Percentiles rank a stretch among this genome's conserved stretches.
These are phyloP conservation scores for Dicrurus megarhynchus DNA, from an alignment of 2,113 vertebrate species.

Conservation along the genomic window DNA sequence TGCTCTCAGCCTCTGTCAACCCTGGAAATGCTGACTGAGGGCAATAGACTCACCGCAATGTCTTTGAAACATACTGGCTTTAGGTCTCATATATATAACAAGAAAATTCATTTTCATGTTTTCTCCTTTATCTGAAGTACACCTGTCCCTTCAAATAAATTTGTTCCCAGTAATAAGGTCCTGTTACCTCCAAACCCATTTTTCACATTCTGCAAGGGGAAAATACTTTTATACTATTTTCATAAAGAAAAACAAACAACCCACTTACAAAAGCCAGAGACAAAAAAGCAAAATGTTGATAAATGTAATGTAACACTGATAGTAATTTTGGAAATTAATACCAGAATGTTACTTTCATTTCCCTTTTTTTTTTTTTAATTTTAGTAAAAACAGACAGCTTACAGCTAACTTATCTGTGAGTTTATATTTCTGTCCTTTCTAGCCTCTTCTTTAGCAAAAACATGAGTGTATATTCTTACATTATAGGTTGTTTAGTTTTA, in stretches of 20 bases:
- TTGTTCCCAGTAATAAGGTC: not conserved
- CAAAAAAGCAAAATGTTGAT: not conserved
- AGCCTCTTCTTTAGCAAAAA: not conserved
- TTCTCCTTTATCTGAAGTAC: not conserved
- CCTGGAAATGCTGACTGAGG: not conserved
- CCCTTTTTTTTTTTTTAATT: not conserved
- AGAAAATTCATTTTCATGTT: not conserved
- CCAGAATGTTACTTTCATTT: not conserved
- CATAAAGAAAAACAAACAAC: not conserved
- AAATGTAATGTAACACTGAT: not conserved
- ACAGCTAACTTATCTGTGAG: not conserved
- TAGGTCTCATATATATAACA: not conserved
- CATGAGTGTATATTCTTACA: not conserved
- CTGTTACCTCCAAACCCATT: not conserved
- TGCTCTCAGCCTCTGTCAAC: not conserved
- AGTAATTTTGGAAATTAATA: not conserved
- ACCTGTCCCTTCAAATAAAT: not conserved
- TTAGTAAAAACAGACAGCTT: not conserved
- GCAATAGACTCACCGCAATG: not conserved
- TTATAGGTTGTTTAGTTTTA: not conserved
- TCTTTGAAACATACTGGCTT: not conserved
- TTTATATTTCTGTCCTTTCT: not conserved
- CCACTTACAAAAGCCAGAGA: fast-evolving
- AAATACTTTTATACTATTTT: not conserved
- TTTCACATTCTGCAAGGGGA: not conserved